Base-by-base conservation (phyloP, 2,888 invertebrate genomes). In the Harmothoe impar region DNA sequence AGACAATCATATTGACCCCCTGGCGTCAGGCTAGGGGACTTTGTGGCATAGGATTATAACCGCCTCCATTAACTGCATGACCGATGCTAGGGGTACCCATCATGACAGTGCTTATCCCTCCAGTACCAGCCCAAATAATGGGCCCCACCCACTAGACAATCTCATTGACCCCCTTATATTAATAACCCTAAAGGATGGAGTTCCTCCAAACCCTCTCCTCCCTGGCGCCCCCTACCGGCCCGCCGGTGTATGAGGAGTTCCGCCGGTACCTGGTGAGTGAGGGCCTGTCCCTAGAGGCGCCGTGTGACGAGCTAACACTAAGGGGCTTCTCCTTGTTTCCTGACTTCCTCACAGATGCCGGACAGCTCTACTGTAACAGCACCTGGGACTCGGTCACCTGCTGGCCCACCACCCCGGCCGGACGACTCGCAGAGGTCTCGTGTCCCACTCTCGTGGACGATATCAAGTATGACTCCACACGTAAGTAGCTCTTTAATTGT, bases 401-500 rank as follows among this genome's bases (percentile, higher is more conserved):
- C 95, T 98, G 98, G 98, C 98, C 98, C 20, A 97, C 97, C 0
- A 98, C 98, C 0, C 96, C 97, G 0, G 97, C 97, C 92, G 97
- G 97, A 92, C 97, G 97, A 0, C 95, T 97, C 89, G 97, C 98
- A 0, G 96, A 97, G 43, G 97, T 98, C 93, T 97, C 97, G 86
- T 98, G 98, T 95, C 98, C 98, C 94, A 97, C 97, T 85, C 97
- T 98, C 94, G 96, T 98, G 91, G 97, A 97, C 93, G 98, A 85
- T 31, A 81, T 89, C 56, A 78, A 96, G 93, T 98, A 98, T 94
- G 98, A 98, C 95, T 97, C 97, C 92, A 97, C 97, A 95, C 97
- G 98, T 98, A 96, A 98, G 98, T 98, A 91, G n/a, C 81, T 3
- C 81, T 7, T 20, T 81, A 7, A 23, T n/a, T 33, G 35, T 81